Evolutionary conservation across 2,113 vertebrate genomes (phyloP), one percentile per base, ranked within the genome.

Genomic region (Collichthys lucidus): DNA sequence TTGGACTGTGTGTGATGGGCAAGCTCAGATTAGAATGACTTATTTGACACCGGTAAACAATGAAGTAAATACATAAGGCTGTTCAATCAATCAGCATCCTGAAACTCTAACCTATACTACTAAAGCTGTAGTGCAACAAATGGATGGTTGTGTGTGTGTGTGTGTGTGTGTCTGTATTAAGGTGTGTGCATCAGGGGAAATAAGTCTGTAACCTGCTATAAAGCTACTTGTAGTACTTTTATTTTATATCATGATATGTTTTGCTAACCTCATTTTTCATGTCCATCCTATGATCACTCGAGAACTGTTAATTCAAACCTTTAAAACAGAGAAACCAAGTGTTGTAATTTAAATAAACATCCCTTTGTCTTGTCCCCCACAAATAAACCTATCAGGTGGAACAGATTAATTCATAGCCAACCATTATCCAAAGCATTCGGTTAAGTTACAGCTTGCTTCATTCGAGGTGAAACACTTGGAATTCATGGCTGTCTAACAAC

Each of bases 21-120:
- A 77, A 79, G 3, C 59, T 75, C 80, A 78, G 89, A 93, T 93
- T 91, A 91, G 68, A 74, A 77, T 86, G 86, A 88, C 73, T 89
- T 91, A 89, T 93, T 91, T 92, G 74, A 89, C 50, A 60, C 4
- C 47, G 19, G 80, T 82, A 91, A 93, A 91, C 80, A 93, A 77
- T 73, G 62, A 40, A 79, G 74, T 86, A 91, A 91, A 91, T 87
- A 79, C 56, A 82, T 60, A 68, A 69, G 74, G 76, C 60, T 88
- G 65, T 80, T 87, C 87, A 80, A 81, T 89, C 88, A 88, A 77
- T 91, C 88, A 91, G 62, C 8, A 49, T 76, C 65, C 65, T 69
- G 49, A 22, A 70, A 56, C 47, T 31, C 44, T 69, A 86, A 80
- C 76, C 71, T 70, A 64, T 66, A 67, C 74, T 70, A 83, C 56